Evolutionary conservation across 2,113 vertebrate genomes (phyloP), one percentile per base, ranked within the genome.

Genomic region (Cheirogaleus medius): DNA sequence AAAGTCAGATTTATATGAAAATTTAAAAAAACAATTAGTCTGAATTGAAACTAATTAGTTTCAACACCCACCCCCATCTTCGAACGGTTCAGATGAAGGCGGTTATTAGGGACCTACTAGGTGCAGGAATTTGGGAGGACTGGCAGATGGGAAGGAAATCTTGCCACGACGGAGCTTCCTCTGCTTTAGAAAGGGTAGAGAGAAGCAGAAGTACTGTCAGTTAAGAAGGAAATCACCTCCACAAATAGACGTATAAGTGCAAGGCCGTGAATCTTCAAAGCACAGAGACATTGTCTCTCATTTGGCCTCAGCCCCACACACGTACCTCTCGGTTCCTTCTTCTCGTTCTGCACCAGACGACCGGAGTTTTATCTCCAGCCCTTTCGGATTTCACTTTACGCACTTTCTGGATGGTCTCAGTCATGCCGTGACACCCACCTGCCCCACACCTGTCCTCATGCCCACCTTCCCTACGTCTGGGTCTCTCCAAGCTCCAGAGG

Each of bases 11-110:
- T 96, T 92, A 74, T 88, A 96, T 82, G 84, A 93, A 81, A 94
- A 78, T 91, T 95, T 95, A 10, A 92, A 94, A 94, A 94, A 86
- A 91, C 96, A 96, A 88, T 97, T 97, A 97, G 95, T 94, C 73
- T 64, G 77, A 86, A 90, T 96, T 94, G 86, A 82, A 97, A 94
- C 92, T 95, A 95, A 96, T 95, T 92, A 95, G 87, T 56, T 49
- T 58, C 11, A 11, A 54, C 56, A 23, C 17, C 42, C 20, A 15
- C 68, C 32, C 27, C 37, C 27, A 9, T 42, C 73, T 44, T 81
- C 21, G 39, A 73, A 39, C 4, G 10, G 71, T 74, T 76, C 39
- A 58, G 54, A 8, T 84, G n/a, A 21, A 34, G 32, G 25, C 44
- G 6, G 64, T 80, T 87, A 17, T 60, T 54, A 18, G 81, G 77